Base-by-base conservation (phyloP, 2,113 vertebrate genomes). In the Vireo altiloquus region DNA sequence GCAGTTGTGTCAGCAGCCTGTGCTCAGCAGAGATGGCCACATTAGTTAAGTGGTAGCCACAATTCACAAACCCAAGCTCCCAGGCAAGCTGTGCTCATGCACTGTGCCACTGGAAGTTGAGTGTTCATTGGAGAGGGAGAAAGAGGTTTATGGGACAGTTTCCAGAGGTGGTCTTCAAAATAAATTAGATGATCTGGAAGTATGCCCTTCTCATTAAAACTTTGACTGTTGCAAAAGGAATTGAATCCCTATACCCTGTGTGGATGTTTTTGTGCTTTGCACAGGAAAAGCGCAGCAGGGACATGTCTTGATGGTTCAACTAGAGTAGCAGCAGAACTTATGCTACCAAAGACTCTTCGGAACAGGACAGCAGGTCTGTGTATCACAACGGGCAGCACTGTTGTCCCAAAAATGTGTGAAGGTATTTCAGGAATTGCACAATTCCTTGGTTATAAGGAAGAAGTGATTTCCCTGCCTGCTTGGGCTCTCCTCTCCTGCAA, bases 351-450 rank as follows among this genome's bases (percentile, higher is more conserved):
- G 25, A 28, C 7, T 7, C 4, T 78, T 35, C 13, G 60, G 44
- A 54, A 31, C 16, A 66, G 42, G 44, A 68, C 15, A 76, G 49
- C 12, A 30, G 35, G 24, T 49, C 37, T 57, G 1, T 25, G 0
- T 28, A 30, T 7, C 1, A 0, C 31, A 31, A 15, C 2, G 0
- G 50, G 64, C 35, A 65, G 17, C 18, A 33, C 4, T 13, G 13
- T 7, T 63, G 21, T 75, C 56, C 39, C 15, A 20, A 27, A 21
- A 35, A 40, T 23, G 11, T 21, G 8, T 70, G 19, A 75, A 52
- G 19, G 7, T 50, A 11, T 8, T 75, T 91, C 30, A 83, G 54
- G 25, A 21, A 27, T 15, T 4, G 2, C 30, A 21, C 15, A 17
- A 1, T 83, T 77, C 9, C 14, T 69, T 3, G 1, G 7, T 44